These are phyloP conservation scores for Eriosoma lanigerum DNA, from an alignment of 1,140 invertebrate genomes.

Conservation along the genomic window DNA sequence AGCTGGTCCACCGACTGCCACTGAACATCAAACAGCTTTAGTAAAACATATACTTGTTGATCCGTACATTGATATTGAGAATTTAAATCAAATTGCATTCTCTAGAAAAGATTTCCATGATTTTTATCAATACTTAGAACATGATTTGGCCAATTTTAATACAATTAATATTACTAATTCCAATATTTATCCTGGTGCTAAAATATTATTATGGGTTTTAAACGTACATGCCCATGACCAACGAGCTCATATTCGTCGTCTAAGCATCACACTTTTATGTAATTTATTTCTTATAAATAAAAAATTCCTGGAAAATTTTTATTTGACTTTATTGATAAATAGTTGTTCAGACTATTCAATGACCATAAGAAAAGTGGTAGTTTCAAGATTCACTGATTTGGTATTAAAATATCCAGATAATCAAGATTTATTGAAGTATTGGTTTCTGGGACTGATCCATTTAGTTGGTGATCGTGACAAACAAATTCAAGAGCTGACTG, in stretches of 20 bases:
- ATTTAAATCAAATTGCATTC: slow-evolving; percentile 29
- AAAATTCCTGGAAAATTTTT: slow-evolving; percentile 33
- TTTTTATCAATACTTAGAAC: slow-evolving; percentile 27
- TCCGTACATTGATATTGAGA: slow-evolving; percentile 24
- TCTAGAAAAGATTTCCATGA: slow-evolving; percentile 42
- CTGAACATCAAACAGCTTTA: slow-evolving; percentile 41
- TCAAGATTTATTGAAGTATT: slow-evolving; percentile 39
- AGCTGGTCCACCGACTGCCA: slow-evolving; percentile 25
- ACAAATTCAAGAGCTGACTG: slow-evolving; percentile 43
- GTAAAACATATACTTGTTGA: slow-evolving; percentile 36
- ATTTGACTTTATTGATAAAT: slow-evolving; percentile 27
- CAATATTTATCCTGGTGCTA: slow-evolving; percentile 25
- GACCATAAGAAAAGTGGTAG: slow-evolving; percentile 32
- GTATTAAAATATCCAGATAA: slow-evolving; percentile 43
- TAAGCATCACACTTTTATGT: slow-evolving; percentile 35
- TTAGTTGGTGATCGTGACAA: slow-evolving; percentile 45
- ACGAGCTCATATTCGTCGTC: slow-evolving; percentile 40
- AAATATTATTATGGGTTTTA: slow-evolving; percentile 42
- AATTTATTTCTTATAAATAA: slow-evolving; percentile 43
- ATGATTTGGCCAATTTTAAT: slow-evolving; percentile 15
- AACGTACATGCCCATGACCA: slow-evolving; percentile 41
- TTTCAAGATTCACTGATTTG: slow-evolving; percentile 21
- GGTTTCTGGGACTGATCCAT: slow-evolving; percentile 44
- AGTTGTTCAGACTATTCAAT: slow-evolving; percentile 39
- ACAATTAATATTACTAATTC: slow-evolving; percentile 28